A percentile compares a stretch with the other conserved stretches of the same genome.
Conservation (phyloP, 2,113 vertebrate genomes). For the Platycercus adscitus region DNA sequence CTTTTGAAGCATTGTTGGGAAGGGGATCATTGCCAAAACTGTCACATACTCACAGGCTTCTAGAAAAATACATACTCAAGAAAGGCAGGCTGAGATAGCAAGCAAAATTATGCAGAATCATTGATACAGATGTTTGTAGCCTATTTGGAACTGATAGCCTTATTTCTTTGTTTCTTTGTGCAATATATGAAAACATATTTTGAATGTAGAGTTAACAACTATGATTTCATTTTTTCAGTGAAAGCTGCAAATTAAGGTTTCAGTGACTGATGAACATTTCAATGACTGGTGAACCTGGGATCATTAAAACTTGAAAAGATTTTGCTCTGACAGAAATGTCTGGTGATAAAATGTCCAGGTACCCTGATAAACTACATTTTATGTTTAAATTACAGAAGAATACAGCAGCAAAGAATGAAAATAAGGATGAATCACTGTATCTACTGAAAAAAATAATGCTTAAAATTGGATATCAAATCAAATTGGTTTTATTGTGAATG, state of each 20-base stretch:
- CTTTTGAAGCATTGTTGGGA: neutral
- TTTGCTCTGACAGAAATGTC: neutral
- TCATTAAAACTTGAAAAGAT: neutral
- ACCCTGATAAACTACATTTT: neutral
- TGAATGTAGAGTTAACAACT: neutral
- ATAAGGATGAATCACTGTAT: neutral
- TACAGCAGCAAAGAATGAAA: neutral
- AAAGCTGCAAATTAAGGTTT: neutral
- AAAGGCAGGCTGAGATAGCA: neutral
- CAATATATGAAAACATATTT: neutral
- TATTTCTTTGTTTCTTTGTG: neutral
- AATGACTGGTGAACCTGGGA: neutral
- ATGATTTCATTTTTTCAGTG: neutral
- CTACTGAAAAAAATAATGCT: neutral
- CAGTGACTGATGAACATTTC: neutral
- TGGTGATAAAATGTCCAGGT: neutral
- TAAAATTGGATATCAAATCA: neutral
- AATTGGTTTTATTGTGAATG: neutral
- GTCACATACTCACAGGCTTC: neutral
- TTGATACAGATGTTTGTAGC: neutral
- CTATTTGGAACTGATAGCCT: neutral
- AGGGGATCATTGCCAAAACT: neutral
- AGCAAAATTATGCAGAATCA: neutral
- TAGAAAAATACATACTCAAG: neutral
- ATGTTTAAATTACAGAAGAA: neutral